phyloP scores from a whole-genome alignment of 2,888 invertebrate species.

The Dioctria linearis region DNA sequence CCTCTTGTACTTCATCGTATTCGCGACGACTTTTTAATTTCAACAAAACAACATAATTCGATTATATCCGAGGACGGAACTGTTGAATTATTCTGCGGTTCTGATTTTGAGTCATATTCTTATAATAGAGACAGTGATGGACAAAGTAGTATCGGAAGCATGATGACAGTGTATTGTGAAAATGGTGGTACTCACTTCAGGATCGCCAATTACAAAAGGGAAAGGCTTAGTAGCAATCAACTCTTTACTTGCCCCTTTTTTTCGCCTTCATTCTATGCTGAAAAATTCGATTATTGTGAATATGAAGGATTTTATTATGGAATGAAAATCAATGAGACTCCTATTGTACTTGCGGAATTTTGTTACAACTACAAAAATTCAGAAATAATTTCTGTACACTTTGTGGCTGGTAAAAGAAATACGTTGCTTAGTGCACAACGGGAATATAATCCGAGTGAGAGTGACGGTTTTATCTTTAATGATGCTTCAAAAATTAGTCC shows the following conservation, averaged over 20 bases:
- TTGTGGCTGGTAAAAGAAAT: not conserved
- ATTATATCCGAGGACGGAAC: not conserved
- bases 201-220: not conserved
- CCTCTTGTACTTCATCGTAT: not conserved
- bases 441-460: slow-evolving; percentile 6
- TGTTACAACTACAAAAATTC: slow-evolving; percentile 23
- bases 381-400: not conserved
- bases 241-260: not conserved
- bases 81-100: not conserved
- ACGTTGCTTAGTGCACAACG: not conserved
- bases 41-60: not conserved
- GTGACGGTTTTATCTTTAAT: not conserved
- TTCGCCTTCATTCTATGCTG: slow-evolving; percentile 7
- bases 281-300: slow-evolving; percentile 14
- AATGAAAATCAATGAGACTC: not conserved
- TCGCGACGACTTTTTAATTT: not conserved
- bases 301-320: not conserved
- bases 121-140: not conserved
- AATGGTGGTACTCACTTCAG: not conserved
- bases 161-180: not conserved
- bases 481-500: not conserved
- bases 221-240: not conserved
- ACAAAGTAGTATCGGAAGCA: not conserved
- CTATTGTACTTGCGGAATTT: slow-evolving; percentile 2
- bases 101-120: not conserved